Base-by-base conservation (phyloP, 2,113 vertebrate species). In the Hippocampus abdominalis region DNA sequence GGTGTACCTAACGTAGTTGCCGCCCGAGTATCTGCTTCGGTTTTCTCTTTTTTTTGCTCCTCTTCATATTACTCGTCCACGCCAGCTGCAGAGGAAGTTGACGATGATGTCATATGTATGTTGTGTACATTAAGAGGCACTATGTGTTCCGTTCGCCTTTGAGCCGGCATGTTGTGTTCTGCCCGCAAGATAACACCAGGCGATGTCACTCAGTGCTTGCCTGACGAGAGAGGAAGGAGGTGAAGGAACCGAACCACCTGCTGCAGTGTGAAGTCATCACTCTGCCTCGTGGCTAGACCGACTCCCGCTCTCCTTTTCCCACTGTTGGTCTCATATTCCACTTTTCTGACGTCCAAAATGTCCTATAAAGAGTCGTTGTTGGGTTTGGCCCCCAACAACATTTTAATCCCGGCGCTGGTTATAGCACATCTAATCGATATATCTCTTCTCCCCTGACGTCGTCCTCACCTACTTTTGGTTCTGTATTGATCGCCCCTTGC, bases 341-440 rank as follows among this genome's bases (percentile, higher is more conserved):
- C 56, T 13, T 13, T 20, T 77, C 29, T 64, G 49, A 59, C 8
- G 29, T 46, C 29, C 39, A 29, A 54, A 54, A 54, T 11, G 51
- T 54, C 51, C 9, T 23, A 3, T 23, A 54, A 63, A n/a, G 46
- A 10, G 25, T 54, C 5, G 15, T 42, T 32, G 40, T 23, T 32
- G 29, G 7, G 3, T 40, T 73, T 62, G 21, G 29, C 62, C 9
- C 9, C 29, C 23, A 42, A 46, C 20, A 5, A 3, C 11, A 0
- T 70, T 76, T 48, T n/a, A 64, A 46, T 23, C 11, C 20, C 16
- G 36, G 8, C 13, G 32, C 36, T 63, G 32, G 27, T 25, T 36
- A 7, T 51, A 12, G 60, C 66, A 42, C 3, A 25, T 65, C 64
- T 25, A 67, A 79, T 85, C 74, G 63, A 81, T 86, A 81, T 86